phyloP scores from a whole-genome alignment of 2,888 invertebrate species.

The Nemotelus pantherinus region DNA sequence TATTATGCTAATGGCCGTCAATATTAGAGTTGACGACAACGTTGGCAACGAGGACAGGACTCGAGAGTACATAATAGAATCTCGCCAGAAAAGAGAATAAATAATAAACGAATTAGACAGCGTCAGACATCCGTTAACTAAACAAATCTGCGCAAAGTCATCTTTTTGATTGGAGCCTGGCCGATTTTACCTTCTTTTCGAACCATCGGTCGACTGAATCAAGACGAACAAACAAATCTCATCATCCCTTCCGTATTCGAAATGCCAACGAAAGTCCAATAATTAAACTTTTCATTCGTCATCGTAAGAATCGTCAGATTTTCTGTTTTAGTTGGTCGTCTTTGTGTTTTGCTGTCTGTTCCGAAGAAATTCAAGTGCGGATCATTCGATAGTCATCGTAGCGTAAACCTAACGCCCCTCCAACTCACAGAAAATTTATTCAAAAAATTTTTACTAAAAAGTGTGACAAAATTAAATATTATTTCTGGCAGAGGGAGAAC shows the following conservation, averaged over 20 bases:
- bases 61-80: conserved; percentile 11
- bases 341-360: background rate
- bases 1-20: conserved; percentile 46
- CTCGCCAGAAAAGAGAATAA: conserved; percentile 42
- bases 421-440: conserved; percentile 15
- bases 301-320: background rate
- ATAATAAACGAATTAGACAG: conserved; percentile 50
- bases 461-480: conserved; percentile 41
- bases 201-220: background rate
- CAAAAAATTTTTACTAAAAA: conserved; percentile 23
- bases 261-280: conserved; percentile 43
- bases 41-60: background rate
- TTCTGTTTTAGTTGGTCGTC: background rate
- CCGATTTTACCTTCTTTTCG: conserved; percentile 10
- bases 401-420: background rate
- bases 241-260: conserved; percentile 43
- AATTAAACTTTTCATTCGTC: conserved; percentile 43
- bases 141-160: conserved; percentile 34
- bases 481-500: conserved; percentile 24
- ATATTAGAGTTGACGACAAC: conserved; percentile 3
- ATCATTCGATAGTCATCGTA: background rate
- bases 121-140: conserved; percentile 40
- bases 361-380: background rate
- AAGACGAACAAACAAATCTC: conserved; percentile 48
- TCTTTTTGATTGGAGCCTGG: conserved; percentile 38